A percentile compares a stretch with the other conserved stretches of the same genome.
Conservation (phyloP, 2,113 vertebrate species). For the Cyanistes caeruleus region DNA sequence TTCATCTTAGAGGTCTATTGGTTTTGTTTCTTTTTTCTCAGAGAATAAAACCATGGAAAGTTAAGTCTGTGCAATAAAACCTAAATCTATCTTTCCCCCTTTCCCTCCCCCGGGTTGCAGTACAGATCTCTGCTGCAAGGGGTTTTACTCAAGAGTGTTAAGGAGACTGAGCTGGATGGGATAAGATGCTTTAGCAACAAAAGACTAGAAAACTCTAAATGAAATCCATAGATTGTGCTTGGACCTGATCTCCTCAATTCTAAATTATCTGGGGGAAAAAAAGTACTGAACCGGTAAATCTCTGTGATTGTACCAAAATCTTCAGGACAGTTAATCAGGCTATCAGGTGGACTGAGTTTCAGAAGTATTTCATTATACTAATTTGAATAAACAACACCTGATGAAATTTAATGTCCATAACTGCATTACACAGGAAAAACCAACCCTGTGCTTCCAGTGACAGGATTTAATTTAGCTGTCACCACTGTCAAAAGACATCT, state of each 20-base stretch:
- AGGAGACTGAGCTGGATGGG: not conserved
- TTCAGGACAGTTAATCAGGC: not conserved
- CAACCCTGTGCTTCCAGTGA: not conserved
- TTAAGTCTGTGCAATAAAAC: not conserved
- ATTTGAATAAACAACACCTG: not conserved
- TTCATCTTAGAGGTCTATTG: not conserved
- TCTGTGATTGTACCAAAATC: not conserved
- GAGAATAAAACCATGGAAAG: not conserved
- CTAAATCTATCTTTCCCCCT: not conserved
- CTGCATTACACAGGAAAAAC: not conserved
- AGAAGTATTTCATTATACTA: not conserved
- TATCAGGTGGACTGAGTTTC: not conserved
- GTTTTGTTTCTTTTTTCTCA: not conserved
- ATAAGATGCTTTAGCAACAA: not conserved
- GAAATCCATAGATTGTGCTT: not conserved
- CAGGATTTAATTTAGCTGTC: not conserved
- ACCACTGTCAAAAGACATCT: not conserved
- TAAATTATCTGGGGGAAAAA: not conserved
- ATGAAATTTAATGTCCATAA: not conserved
- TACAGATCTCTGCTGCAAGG: not conserved
- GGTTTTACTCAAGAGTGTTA: not conserved
- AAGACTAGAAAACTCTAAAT: not conserved
- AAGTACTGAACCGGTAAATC: not conserved
- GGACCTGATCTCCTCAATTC: not conserved
- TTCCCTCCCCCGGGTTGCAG: not conserved